A percentile compares a stretch with the other conserved stretches of the same genome.
These are phyloP conservation scores for Centropristis striata DNA, from an alignment of 2,113 vertebrate species.

Conservation along the genomic window DNA sequence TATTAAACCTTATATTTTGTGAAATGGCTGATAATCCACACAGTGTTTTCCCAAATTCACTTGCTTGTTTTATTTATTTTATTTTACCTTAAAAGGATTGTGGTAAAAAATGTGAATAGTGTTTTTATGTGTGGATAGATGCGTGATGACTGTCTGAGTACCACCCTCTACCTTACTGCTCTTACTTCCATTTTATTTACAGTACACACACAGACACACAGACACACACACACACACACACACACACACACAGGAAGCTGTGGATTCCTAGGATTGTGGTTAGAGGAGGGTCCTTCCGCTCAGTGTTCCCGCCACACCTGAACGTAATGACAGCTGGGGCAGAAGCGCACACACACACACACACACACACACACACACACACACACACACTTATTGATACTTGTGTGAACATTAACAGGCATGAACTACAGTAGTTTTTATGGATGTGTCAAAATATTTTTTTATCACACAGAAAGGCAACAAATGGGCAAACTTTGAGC, in stretches of 20 bases:
- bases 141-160: constrained; percentile 5
- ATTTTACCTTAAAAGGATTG: too few relatives aligned
- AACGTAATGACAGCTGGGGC: constrained; percentile 43
- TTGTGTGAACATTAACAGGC: neutral
- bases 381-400: neutral
- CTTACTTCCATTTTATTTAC: constrained; percentile 40
- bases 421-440: too few relatives aligned
- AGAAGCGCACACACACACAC: constrained; percentile 21
- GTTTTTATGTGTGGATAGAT: constrained; percentile 17
- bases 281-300: constrained; percentile 56
- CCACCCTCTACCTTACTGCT: constrained; percentile 27
- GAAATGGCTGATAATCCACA: neutral
- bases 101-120: too few relatives aligned
- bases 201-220: constrained; percentile 24
- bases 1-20: neutral
- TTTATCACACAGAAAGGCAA: too few relatives aligned
- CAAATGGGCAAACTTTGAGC: too few relatives aligned
- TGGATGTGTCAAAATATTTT: neutral
- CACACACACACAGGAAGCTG: constrained; percentile 39
- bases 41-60: too few relatives aligned
- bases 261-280: constrained; percentile 66
- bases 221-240: constrained; percentile 30
- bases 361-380: neutral
- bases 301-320: constrained; percentile 63
- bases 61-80: too few relatives aligned